phyloP scores from a whole-genome alignment of 2,888 invertebrate species.

The Malthinus flaveolus region DNA sequence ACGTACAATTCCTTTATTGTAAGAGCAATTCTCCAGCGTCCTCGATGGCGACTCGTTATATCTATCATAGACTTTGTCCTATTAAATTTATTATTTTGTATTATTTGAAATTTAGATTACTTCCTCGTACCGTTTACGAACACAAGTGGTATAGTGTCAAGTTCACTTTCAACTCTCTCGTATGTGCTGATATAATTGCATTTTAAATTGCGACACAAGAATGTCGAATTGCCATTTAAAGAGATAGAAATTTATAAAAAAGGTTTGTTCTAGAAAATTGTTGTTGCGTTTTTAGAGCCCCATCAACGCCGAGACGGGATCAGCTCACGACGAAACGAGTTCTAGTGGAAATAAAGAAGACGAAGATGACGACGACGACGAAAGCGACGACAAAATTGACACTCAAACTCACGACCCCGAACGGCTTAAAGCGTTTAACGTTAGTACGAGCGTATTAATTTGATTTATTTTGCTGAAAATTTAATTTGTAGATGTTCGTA shows the following conservation, averaged over 20 bases:
- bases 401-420: slow-evolving; percentile 88
- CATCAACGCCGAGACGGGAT: slow-evolving; percentile 65
- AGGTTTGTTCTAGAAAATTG: neutral
- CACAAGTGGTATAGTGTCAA: slow-evolving; percentile 26
- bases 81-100: slow-evolving; percentile 15
- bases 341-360: slow-evolving; percentile 85
- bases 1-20: slow-evolving; percentile 1
- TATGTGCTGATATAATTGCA: slow-evolving; percentile 12
- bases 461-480: slow-evolving; percentile 2
- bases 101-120: slow-evolving; percentile 33
- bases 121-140: slow-evolving; percentile 31
- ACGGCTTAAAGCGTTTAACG: slow-evolving; percentile 93
- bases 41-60: slow-evolving; percentile 23
- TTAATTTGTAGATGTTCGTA: slow-evolving; percentile 86
- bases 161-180: slow-evolving; percentile 19
- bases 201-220: slow-evolving; percentile 7
- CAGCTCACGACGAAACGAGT: slow-evolving; percentile 84
- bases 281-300: slow-evolving; percentile 63
- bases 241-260: neutral
- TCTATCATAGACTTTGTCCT: slow-evolving; percentile 18
- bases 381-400: slow-evolving; percentile 89
- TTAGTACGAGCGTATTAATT: slow-evolving; percentile 57
- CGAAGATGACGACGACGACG: slow-evolving; percentile 87
- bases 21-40: slow-evolving; percentile 17
- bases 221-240: slow-evolving; percentile 19